Conservation (phyloP, 2,113 vertebrate species). For the Piliocolobus tephrosceles region DNA sequence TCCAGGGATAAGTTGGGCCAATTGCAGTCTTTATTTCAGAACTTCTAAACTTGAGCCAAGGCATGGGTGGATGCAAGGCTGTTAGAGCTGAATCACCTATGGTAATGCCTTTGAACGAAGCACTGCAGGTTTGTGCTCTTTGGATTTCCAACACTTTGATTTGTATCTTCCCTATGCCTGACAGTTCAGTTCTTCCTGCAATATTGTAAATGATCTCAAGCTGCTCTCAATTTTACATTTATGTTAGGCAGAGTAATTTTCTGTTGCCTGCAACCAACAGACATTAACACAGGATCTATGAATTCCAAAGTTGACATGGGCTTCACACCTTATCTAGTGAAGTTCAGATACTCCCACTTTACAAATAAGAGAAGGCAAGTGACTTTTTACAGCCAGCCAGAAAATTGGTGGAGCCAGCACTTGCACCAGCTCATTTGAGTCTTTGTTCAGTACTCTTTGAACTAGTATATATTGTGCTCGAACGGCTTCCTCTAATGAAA, state of each 20-base stretch:
- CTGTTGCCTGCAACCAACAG: slow-evolving; percentile 5
- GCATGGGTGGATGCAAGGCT: not conserved
- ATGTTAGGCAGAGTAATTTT: not conserved
- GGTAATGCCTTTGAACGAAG: not conserved
- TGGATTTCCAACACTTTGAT: not conserved
- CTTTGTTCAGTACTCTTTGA: not conserved
- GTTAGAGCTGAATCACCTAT: not conserved
- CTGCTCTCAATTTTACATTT: not conserved
- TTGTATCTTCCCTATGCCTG: not conserved
- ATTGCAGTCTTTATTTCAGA: not conserved
- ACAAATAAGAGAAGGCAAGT: not conserved
- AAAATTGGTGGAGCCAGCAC: not conserved
- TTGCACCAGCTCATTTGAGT: not conserved
- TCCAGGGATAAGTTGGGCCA: not conserved
- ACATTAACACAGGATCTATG: not conserved
- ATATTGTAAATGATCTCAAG: not conserved
- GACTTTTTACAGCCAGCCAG: not conserved
- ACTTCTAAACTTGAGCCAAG: not conserved
- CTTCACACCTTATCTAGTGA: not conserved
- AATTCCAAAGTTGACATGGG: not conserved
- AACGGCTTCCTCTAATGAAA: slow-evolving; percentile 41
- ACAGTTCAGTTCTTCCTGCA: not conserved
- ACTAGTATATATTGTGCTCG: not conserved
- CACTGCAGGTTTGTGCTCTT: not conserved
- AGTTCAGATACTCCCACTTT: not conserved